Conservation (phyloP, 2,888 invertebrate genomes). For the Hirtodrosophila alboralis region DNA sequence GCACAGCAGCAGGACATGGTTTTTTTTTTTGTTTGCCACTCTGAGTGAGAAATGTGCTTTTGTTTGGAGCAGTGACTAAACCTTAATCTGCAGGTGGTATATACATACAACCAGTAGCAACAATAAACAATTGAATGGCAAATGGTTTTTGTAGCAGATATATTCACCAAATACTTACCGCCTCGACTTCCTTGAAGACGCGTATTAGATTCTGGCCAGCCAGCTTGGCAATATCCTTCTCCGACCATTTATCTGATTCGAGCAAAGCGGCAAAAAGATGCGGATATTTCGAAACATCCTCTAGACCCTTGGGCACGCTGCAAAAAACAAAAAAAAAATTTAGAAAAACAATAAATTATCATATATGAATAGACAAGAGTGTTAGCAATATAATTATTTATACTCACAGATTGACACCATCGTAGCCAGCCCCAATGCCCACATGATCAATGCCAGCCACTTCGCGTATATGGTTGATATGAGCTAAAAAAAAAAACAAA, state of each 20-base stretch:
- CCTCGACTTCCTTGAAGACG: constrained; percentile 90
- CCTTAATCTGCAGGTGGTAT: constrained; percentile 45
- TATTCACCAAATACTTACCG: constrained; percentile 86
- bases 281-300: constrained; percentile 94
- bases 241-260: constrained; percentile 92
- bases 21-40: constrained; percentile 27
- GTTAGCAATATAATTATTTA: no score
- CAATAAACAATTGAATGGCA: constrained; percentile 40
- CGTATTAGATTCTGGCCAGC: constrained; percentile 93
- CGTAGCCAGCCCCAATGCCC: constrained; percentile 94
- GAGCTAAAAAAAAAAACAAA: constrained; percentile 88
- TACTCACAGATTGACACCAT: constrained; percentile 95
- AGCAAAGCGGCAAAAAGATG: constrained; percentile 91
- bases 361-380: no score
- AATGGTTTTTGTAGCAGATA: background rate
- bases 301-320: constrained; percentile 89
- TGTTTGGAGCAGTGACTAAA: constrained; percentile 43
- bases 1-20: constrained; percentile 21
- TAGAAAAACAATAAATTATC: background rate
- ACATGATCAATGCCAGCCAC: constrained; percentile 94
- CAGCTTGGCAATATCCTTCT: constrained; percentile 92
- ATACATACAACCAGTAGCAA: constrained; percentile 31
- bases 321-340: background rate
- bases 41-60: constrained; percentile 38
- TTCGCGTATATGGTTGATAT: constrained; percentile 94